phyloP scores from a whole-genome alignment of 2,797 vertebrate genomes.

The Esox lucius region DNA sequence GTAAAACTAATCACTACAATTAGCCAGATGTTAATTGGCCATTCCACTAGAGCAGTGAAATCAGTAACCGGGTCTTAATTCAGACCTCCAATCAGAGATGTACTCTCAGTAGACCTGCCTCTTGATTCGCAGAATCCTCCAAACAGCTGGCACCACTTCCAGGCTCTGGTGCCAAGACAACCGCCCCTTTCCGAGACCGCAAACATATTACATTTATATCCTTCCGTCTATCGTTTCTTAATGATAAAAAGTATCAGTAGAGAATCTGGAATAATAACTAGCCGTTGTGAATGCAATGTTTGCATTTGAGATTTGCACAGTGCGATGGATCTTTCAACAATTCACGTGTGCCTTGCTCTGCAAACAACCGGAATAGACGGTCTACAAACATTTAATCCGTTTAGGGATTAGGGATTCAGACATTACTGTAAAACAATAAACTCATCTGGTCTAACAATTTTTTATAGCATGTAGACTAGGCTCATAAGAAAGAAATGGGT shows the following conservation, averaged over 20 bases:
- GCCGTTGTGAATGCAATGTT: not conserved
- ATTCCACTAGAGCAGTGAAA: constrained; percentile 41
- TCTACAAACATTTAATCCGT: not conserved
- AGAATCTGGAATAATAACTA: not conserved
- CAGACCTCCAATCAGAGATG: constrained; percentile 39
- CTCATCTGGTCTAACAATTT: not conserved
- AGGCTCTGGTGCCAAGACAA: not conserved
- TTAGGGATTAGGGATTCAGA: not conserved
- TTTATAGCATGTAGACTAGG: not conserved
- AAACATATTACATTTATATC: not conserved
- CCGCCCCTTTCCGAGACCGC: not conserved
- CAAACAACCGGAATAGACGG: not conserved
- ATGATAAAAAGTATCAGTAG: not conserved
- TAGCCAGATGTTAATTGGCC: constrained; percentile 49
- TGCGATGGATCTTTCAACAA: not conserved
- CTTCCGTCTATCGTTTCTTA: not conserved
- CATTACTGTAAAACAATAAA: not conserved
- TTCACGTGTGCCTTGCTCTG: not conserved
- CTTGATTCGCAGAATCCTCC: constrained; percentile 44
- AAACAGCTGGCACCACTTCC: constrained; percentile 8
- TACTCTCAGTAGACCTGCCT: constrained; percentile 40
- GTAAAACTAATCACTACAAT: constrained; percentile 52
- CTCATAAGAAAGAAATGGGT: not conserved
- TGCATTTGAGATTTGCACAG: not conserved
- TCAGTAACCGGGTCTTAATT: constrained; percentile 31